phyloP scores from a whole-genome alignment of 2,797 vertebrate species.

The Emydoidea blandingii region DNA sequence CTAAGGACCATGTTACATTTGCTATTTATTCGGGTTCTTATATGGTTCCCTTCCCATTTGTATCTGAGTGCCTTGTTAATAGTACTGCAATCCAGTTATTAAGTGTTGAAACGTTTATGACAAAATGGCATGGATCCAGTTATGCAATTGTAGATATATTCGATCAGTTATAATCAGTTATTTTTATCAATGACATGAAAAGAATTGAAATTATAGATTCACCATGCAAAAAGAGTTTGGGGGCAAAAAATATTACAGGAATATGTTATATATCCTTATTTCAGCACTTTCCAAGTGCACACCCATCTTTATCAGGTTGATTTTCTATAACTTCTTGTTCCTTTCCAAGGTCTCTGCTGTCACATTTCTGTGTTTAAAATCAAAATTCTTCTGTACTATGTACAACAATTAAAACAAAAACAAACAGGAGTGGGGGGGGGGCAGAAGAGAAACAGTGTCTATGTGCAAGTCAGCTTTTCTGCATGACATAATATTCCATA shows the following conservation, averaged over 20 bases:
- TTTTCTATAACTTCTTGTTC: accelerated
- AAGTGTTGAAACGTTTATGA: background rate
- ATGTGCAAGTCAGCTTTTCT: background rate
- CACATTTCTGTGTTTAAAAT: background rate
- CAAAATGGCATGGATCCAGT: background rate
- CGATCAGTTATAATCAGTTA: background rate
- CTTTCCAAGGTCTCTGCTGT: background rate
- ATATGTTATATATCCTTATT: background rate
- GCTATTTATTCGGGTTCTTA: background rate
- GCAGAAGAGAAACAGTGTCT: accelerated
- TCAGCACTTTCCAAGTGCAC: background rate
- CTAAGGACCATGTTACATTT: background rate
- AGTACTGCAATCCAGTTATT: background rate
- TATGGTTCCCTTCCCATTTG: background rate
- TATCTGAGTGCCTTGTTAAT: background rate
- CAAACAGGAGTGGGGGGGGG: background rate
- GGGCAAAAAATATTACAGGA: background rate
- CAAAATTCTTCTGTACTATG: background rate
- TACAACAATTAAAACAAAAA: background rate
- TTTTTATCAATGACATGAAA: background rate
- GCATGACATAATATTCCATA: background rate
- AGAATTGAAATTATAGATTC: background rate
- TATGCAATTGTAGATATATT: background rate
- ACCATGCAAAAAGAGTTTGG: background rate
- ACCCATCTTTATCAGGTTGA: accelerated